Evolutionary conservation across 2,888 invertebrate species (phyloP).

Genomic region (Apamea sordens): DNA sequence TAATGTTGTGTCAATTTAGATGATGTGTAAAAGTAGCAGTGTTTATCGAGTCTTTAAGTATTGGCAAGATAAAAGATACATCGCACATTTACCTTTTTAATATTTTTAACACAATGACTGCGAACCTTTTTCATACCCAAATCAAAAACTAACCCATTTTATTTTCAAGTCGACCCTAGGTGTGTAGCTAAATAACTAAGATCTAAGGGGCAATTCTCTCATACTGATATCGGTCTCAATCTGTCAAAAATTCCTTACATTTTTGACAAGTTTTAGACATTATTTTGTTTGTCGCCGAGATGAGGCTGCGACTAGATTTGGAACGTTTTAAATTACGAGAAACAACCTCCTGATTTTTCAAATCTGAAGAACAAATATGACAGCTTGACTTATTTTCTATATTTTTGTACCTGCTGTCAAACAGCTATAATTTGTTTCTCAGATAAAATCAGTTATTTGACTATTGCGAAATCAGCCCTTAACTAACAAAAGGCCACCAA

Average conservation of each 20-base stretch:
- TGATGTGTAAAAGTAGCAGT: no score
- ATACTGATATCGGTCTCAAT: no score
- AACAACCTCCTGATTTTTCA: background rate
- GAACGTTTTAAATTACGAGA: no score
- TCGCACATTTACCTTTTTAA: background rate
- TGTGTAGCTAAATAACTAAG: no score
- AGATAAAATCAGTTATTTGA: background rate
- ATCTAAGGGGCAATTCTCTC: no score
- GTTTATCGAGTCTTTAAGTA: background rate
- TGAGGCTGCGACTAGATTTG: no score
- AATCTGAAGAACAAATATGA: background rate
- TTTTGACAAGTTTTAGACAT: no score
- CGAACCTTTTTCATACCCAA: background rate
- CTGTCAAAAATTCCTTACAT: no score
- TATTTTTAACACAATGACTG: background rate
- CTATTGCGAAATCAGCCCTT: background rate
- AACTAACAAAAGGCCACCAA: background rate
- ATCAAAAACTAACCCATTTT: background rate
- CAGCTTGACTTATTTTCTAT: background rate
- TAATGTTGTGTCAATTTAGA: no score
- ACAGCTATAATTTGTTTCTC: background rate
- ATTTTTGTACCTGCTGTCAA: background rate
- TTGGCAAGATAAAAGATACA: background rate
- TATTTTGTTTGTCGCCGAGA: no score
- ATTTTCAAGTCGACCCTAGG: background rate